These are phyloP conservation scores for Lontra canadensis DNA, from an alignment of 2,113 vertebrate species.

Conservation along the genomic window DNA sequence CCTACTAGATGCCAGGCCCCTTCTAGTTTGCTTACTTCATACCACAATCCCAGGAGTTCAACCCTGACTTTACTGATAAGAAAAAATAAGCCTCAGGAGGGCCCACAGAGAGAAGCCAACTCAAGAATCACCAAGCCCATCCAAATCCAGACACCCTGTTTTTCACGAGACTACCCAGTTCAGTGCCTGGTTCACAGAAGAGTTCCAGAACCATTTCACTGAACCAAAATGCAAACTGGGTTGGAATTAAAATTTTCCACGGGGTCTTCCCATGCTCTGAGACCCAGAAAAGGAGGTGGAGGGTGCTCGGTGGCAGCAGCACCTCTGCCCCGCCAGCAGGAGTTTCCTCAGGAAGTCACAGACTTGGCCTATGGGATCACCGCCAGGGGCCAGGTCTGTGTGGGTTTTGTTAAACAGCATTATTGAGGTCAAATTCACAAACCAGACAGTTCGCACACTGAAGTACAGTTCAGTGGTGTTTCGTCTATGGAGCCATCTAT, in stretches of 20 bases:
- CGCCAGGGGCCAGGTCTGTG: neutral
- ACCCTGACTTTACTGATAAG: neutral
- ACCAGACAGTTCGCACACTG: neutral
- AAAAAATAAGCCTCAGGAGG: neutral
- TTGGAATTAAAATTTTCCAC: neutral
- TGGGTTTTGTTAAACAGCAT: neutral
- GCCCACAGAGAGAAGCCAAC: neutral
- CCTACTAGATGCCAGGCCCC: neutral
- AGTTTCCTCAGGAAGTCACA: neutral
- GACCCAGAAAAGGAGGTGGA: neutral
- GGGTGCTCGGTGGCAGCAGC: neutral
- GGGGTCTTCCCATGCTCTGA: neutral
- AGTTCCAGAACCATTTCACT: neutral
- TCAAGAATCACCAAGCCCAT: neutral
- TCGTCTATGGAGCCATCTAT: neutral
- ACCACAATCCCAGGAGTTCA: neutral
- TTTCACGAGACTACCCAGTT: neutral
- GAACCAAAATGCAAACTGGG: conserved; percentile 29
- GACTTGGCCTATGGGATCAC: too few relatives aligned
- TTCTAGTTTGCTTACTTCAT: neutral
- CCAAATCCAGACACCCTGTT: neutral
- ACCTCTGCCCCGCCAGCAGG: neutral
- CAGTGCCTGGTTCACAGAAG: neutral
- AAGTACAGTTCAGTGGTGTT: neutral
- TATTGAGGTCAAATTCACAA: neutral